Percentiles rank a stretch among this genome's conserved stretches.
Evolutionary conservation across 2,888 invertebrate genomes (phyloP).

Genomic region (Hydropsyche betteni): DNA sequence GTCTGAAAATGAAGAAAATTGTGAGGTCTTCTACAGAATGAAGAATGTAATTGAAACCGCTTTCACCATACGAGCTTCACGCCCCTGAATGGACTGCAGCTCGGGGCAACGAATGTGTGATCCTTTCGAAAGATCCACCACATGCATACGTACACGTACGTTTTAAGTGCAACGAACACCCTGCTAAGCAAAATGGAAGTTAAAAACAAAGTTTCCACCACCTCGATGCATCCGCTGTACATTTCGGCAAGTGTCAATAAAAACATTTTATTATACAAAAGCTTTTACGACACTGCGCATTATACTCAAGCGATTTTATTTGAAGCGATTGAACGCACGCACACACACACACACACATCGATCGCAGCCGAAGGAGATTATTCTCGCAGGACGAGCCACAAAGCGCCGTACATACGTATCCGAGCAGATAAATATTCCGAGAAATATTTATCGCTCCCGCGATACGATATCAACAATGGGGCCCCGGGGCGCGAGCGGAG

Average conservation of each 20-base stretch:
- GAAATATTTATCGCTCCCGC: slow-evolving; percentile 24
- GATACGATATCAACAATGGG: slow-evolving; percentile 24
- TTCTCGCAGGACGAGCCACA: slow-evolving; percentile 6
- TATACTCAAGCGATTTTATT: too few relatives aligned
- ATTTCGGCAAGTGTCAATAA: too few relatives aligned
- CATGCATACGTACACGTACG: background rate
- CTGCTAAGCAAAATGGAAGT: slow-evolving; percentile 34
- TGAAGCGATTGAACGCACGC: too few relatives aligned
- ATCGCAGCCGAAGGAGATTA: background rate
- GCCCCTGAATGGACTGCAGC: slow-evolving; percentile 15
- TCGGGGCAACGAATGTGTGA: slow-evolving; percentile 4
- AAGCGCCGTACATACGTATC: background rate
- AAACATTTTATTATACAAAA: too few relatives aligned
- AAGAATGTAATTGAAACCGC: slow-evolving; percentile 44
- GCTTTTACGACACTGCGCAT: too few relatives aligned
- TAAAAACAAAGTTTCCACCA: too few relatives aligned
- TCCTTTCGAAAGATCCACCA: slow-evolving; percentile 20
- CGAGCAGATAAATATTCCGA: background rate
- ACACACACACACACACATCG: too few relatives aligned
- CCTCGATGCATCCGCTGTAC: too few relatives aligned
- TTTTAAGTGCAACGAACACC: background rate
- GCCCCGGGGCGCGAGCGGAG: background rate
- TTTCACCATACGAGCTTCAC: slow-evolving; percentile 10
- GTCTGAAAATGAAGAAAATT: slow-evolving; percentile 28
- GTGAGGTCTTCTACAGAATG: slow-evolving; percentile 40